Evolutionary conservation across 2,113 vertebrate species (phyloP).

Genomic region (Caloenas nicobarica): DNA sequence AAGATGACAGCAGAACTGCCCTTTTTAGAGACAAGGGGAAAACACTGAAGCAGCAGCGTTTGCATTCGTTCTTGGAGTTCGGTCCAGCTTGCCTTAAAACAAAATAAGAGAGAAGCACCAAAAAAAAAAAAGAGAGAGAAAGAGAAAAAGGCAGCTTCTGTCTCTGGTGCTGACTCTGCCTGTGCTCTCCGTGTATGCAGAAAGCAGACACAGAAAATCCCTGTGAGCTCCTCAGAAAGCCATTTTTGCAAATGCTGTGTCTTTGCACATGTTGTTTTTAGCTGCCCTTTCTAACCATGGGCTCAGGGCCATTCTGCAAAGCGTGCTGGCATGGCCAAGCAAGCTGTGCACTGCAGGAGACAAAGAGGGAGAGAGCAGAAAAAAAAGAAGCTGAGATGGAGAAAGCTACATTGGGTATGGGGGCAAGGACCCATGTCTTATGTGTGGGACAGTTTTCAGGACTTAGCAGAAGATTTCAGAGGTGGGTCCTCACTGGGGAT

Average conservation of each 20-base stretch:
- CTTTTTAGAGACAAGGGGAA: not conserved
- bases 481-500: accelerated
- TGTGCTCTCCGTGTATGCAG: not conserved
- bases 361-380: not conserved
- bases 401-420: not conserved
- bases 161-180: constrained; percentile 56
- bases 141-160: not conserved
- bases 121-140: not conserved
- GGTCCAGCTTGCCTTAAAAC: not conserved
- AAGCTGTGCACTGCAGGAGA: not conserved
- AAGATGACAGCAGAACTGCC: not conserved
- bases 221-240: not conserved
- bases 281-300: not conserved
- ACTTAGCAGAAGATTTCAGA: not conserved
- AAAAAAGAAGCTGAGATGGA: not conserved
- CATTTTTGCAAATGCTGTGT: not conserved
- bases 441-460: not conserved
- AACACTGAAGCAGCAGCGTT: not conserved
- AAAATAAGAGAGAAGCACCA: not conserved
- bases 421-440: accelerated
- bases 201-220: not conserved
- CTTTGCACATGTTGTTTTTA: not conserved
- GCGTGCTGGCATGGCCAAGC: not conserved
- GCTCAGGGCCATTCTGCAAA: not conserved
- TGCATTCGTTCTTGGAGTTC: not conserved